phyloP scores from a whole-genome alignment of 2,113 vertebrate species.

The Elaphurus davidianus region DNA sequence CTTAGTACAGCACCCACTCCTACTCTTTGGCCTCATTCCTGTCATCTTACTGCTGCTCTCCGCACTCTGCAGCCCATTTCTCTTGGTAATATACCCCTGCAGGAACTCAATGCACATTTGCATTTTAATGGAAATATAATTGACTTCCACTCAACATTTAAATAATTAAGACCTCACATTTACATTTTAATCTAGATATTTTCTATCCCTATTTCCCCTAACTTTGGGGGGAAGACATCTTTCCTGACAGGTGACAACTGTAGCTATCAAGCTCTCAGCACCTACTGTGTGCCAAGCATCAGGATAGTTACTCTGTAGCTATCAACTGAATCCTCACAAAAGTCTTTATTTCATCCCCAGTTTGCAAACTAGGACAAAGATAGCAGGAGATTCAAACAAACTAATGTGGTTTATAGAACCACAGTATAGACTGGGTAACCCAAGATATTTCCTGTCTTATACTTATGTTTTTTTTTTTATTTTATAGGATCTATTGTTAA shows the following conservation, averaged over 20 bases:
- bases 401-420: not conserved
- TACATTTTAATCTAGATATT: slow-evolving; percentile 62
- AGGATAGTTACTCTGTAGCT: not conserved
- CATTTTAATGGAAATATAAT: slow-evolving; percentile 73
- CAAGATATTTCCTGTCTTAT: not conserved
- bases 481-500: not conserved
- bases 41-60: not conserved
- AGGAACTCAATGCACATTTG: slow-evolving; percentile 49
- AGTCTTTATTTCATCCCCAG: not conserved
- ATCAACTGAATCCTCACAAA: not conserved
- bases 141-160: slow-evolving; percentile 55
- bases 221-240: not conserved
- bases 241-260: slow-evolving; percentile 10
- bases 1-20: not conserved
- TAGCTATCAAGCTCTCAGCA: not conserved
- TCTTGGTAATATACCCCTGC: not conserved
- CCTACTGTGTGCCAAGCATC: not conserved
- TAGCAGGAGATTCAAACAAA: not conserved
- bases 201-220: not conserved
- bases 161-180: slow-evolving; percentile 66
- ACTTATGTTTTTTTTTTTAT: not conserved
- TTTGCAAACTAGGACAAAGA: not conserved
- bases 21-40: not conserved
- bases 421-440: not conserved
- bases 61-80: not conserved